Evolutionary conservation across 2,113 vertebrate species (phyloP), one percentile per base, ranked within the genome.

Genomic region (Geothlypis trichas): DNA sequence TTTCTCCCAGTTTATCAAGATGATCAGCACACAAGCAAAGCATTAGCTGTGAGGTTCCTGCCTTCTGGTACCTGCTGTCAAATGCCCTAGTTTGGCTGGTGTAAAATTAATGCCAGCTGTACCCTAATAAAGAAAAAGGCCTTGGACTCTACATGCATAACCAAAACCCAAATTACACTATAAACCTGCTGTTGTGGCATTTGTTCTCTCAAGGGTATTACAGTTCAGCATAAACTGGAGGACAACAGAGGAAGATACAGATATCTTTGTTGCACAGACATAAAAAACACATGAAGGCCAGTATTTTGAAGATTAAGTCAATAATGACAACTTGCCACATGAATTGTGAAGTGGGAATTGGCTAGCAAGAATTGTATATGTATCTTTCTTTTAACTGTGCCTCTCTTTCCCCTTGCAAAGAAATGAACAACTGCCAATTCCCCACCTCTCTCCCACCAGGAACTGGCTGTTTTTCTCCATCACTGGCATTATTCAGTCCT

Each of bases 61-160:
- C 69, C 80, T 91, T 92, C 84, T 89, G 72, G 33, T 93, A 57
- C 92, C 84, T 95, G 95, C 94, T 94, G 93, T 94, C 66, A 88
- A 84, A 92, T 81, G 93, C 61, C 89, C 94, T 62, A 92, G 84
- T 84, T 96, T 66, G 49, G 69, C 76, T 84, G 77, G 54, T 49
- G 59, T 90, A 81, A 90, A 92, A 72, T 52, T 41, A 75, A 77
- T 61, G 61, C 73, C 90, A 96, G 88, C 83, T 97, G 90, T 82
- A 96, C 83, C 69, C 83, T 92, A 84, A 89, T 78, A 84, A 82
- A 67, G 47, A 66, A 84, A 75, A 65, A 55, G 11, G 73, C 69
- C 67, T 89, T 86, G 80, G 90, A 94, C 62, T 89, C 90, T 1
- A 31, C 59, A 95, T 35, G 46, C 65, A 66, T 82, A 92, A 92